Evolutionary conservation across 2,888 invertebrate genomes (phyloP).

Genomic region (Lasioglossum leucozonium): DNA sequence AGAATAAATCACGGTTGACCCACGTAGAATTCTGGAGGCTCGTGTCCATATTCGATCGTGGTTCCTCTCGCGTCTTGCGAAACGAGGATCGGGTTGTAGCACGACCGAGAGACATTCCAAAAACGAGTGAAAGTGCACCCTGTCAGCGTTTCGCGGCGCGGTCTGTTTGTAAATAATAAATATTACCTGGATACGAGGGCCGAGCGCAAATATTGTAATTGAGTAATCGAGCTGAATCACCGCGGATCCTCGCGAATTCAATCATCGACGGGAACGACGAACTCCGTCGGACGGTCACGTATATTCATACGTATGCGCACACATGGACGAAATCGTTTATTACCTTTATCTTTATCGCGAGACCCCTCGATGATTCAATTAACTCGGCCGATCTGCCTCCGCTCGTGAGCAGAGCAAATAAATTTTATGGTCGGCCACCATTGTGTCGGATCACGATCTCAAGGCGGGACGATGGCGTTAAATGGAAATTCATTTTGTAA

Average conservation of each 20-base stretch:
- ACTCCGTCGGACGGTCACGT: not conserved
- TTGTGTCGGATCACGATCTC: not conserved
- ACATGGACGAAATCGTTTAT: not conserved
- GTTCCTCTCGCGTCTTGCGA: not conserved
- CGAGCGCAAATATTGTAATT: not conserved
- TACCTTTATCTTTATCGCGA: not conserved
- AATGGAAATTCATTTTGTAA: not conserved
- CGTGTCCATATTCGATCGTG: not conserved
- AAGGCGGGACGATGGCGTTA: not conserved
- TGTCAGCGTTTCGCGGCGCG: not conserved
- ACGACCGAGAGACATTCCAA: not conserved
- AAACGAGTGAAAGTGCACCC: not conserved
- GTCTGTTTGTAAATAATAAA: not conserved
- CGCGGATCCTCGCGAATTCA: not conserved
- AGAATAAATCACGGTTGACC: not conserved
- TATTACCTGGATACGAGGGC: not conserved
- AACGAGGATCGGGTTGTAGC: not conserved
- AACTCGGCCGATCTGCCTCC: not conserved
- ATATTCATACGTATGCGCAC: not conserved
- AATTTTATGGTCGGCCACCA: not conserved
- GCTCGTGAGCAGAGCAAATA: not conserved
- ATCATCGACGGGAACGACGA: not conserved
- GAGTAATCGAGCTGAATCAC: not conserved
- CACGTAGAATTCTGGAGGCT: not conserved
- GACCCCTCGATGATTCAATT: constrained; percentile 13